phyloP scores from a whole-genome alignment of 2,113 vertebrate species.

The Nyctibius bracteatus region DNA sequence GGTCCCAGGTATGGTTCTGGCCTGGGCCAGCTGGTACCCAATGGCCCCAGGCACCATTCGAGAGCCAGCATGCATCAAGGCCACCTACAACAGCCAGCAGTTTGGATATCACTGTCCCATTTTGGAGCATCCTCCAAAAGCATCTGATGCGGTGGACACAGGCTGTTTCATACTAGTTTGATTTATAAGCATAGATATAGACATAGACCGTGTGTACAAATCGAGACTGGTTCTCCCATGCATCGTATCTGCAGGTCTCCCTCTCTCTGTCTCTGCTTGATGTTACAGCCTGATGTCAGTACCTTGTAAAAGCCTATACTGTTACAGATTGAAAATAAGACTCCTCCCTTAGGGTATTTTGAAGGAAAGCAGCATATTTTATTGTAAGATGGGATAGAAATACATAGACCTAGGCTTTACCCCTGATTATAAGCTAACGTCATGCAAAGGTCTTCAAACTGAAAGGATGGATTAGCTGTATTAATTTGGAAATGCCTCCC shows the following conservation, averaged over 20 bases:
- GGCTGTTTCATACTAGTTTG: background rate
- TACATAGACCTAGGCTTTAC: rapidly evolving
- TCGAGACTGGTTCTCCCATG: background rate
- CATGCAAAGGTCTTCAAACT: background rate
- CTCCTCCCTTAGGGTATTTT: background rate
- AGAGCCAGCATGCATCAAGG: background rate
- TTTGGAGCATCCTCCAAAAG: background rate
- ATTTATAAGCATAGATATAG: background rate
- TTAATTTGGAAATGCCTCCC: background rate
- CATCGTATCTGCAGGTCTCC: background rate
- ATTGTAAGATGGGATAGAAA: background rate
- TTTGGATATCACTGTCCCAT: background rate
- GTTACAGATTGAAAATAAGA: background rate
- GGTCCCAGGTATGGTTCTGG: background rate
- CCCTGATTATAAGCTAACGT: background rate
- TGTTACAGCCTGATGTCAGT: background rate
- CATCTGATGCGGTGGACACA: background rate
- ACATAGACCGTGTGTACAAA: background rate
- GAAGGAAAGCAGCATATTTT: background rate
- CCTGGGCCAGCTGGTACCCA: background rate
- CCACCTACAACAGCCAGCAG: too few relatives aligned
- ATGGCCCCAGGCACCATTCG: rapidly evolving
- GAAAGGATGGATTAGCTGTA: background rate
- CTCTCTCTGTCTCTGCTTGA: background rate
- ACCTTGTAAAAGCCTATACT: background rate